phyloP scores from a whole-genome alignment of 2,797 vertebrate genomes.

The Accipiter superciliosus region DNA sequence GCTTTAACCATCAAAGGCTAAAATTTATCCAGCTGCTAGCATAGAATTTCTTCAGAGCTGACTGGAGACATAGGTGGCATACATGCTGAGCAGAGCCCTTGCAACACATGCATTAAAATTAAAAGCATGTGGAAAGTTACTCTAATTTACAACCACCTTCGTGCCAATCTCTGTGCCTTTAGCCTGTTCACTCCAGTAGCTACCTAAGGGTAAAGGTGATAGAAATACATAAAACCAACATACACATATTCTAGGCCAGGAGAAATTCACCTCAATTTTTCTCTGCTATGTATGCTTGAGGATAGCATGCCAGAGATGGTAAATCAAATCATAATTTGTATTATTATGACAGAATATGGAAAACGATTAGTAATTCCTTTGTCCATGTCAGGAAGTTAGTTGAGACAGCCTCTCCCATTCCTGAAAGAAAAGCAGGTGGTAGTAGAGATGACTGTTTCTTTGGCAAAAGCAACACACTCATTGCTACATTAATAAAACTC shows the following conservation, averaged over 20 bases:
- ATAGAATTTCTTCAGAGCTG: not conserved
- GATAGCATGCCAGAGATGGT: not conserved
- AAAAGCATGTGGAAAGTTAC: not conserved
- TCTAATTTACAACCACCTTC: not conserved
- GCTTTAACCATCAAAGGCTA: not conserved
- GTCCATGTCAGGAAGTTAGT: not conserved
- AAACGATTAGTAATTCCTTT: not conserved
- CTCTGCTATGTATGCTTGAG: not conserved
- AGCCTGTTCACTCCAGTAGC: not conserved
- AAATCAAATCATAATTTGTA: not conserved
- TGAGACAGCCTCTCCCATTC: not conserved
- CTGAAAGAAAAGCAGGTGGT: conserved; percentile 13
- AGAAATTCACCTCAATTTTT: not conserved
- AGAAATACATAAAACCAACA: not conserved
- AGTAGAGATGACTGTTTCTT: not conserved
- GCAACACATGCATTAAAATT: not conserved
- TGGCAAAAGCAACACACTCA: not conserved
- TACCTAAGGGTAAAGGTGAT: not conserved
- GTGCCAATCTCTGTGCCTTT: not conserved
- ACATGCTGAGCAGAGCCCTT: not conserved
- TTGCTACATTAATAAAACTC: not conserved
- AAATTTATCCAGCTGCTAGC: not conserved
- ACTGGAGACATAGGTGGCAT: not conserved
- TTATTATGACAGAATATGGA: not conserved
- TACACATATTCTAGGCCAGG: not conserved